Base-by-base conservation (phyloP, 2,113 vertebrate genomes). In the Mastomys coucha region DNA sequence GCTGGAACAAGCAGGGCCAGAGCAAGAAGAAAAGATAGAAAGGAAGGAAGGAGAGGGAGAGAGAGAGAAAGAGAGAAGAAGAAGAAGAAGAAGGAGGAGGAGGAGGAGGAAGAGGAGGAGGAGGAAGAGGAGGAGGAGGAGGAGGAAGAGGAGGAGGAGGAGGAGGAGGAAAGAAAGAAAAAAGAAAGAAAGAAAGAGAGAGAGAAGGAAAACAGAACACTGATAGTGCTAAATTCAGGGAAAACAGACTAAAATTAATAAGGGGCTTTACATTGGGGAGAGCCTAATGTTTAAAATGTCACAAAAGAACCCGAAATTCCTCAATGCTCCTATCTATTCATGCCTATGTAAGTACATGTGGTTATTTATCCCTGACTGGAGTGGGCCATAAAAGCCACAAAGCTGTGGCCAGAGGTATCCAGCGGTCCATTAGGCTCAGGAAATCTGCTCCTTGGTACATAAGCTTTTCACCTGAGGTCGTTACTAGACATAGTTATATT, bases 301-400 rank as follows among this genome's bases (percentile, higher is more conserved):
- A 84, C 72, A 65, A 73, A 92, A 84, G 56, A 69, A 88, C 19
- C 72, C 73, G 45, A 94, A 88, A 84, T 76, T 53, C 67, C 49
- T 91, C 26, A 58, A 4, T 19, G 31, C n/a, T 19, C 11, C 4
- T 65, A 13, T 88, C 45, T 22, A 49, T 63, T 88, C 92, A 2
- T 14, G 26, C 96, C 51, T 53, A 1, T 12, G 7, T 75, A 90
- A 42, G 0, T 69, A 73, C 24, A 77, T 10, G 36, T 17, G 91
- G 51, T 42, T 91, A 67, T 73, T 69, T 85, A 39, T 69, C 28
- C 51, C 86, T 77, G 26, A 33, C 70, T 81, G 19, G 67, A 81
- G 26, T 42, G 92, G 7, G 33, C 53, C 91, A 89, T 67, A 94
- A 93, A 85, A 72, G 72, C 39, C 58, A 1, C 26, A 76, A 60